A percentile compares a stretch with the other conserved stretches of the same genome.
phyloP scores from a whole-genome alignment of 2,888 invertebrate genomes.

The Taenaris catops region DNA sequence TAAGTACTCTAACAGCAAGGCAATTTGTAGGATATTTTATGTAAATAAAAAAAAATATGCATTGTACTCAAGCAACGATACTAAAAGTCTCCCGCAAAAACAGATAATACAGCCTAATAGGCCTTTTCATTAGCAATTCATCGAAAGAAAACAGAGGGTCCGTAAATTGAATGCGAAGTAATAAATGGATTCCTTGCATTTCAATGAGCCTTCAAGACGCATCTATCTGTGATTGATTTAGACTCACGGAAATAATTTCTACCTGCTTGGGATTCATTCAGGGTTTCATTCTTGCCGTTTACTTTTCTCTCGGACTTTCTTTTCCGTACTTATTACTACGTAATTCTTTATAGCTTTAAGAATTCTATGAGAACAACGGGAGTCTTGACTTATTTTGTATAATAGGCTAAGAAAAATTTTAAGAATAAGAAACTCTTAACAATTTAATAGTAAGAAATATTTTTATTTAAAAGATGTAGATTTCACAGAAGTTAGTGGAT shows the following conservation, averaged over 20 bases:
- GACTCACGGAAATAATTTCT: conserved; percentile 54
- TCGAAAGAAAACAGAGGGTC: conserved; percentile 41
- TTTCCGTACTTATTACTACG: conserved; percentile 29
- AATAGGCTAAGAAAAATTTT: too few species aligned
- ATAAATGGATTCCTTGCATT: conserved; percentile 57
- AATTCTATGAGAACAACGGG: too few species aligned
- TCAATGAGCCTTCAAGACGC: conserved; percentile 32
- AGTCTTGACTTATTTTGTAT: too few species aligned
- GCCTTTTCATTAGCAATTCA: conserved; percentile 30
- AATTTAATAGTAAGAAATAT: too few species aligned
- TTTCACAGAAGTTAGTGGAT: too few species aligned
- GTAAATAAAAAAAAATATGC: too few species aligned
- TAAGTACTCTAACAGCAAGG: too few species aligned
- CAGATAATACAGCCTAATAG: conserved; percentile 14
- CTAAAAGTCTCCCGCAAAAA: conserved; percentile 8
- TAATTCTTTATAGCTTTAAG: too few species aligned
- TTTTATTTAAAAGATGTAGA: too few species aligned
- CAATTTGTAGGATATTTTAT: too few species aligned
- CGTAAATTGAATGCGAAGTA: conserved; percentile 59
- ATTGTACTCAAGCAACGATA: too few species aligned
- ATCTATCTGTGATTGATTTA: conserved; percentile 59
- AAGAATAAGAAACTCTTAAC: too few species aligned
- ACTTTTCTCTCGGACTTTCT: conserved; percentile 43
- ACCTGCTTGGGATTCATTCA: conserved; percentile 51
- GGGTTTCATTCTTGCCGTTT: conserved; percentile 41